Percentiles rank a stretch among this genome's conserved stretches.
These are phyloP conservation scores for Plodia interpunctella DNA, from an alignment of 1,140 invertebrate genomes.

Conservation along the genomic window DNA sequence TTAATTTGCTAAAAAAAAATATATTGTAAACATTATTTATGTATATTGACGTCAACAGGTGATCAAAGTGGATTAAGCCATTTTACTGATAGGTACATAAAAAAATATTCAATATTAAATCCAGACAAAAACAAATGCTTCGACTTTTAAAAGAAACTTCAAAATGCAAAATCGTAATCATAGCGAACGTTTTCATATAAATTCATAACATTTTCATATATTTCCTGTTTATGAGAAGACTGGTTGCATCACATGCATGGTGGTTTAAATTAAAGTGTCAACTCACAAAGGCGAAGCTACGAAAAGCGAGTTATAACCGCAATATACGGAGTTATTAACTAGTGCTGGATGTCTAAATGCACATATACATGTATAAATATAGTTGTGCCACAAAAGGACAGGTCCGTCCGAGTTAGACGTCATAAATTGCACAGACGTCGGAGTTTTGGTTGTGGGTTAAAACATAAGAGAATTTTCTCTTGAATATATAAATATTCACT, in stretches of 20 bases:
- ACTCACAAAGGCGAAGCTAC: not conserved
- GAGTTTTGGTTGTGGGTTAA: constrained; percentile 14
- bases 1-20: too few species aligned
- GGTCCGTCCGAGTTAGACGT: constrained; percentile 34
- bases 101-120: too few species aligned
- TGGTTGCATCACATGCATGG: not conserved
- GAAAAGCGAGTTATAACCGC: constrained; percentile 1
- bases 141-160: too few species aligned
- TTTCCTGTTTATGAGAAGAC: not conserved
- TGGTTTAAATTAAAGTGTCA: constrained; percentile 2
- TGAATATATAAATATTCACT: too few species aligned
- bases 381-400: constrained; percentile 34
- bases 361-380: constrained; percentile 7
- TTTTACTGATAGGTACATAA: too few species aligned
- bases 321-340: constrained; percentile 1
- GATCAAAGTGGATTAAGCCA: too few species aligned
- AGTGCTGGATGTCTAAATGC: not conserved
- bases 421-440: constrained; percentile 38
- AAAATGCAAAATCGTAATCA: too few species aligned
- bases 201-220: not conserved
- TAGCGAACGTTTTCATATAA: too few species aligned
- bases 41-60: too few species aligned
- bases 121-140: too few species aligned
- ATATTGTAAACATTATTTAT: too few species aligned
- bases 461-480: not conserved